Percentiles rank a stretch among this genome's conserved stretches.
These are phyloP conservation scores for Smittia sp. DNA, from an alignment of 2,888 invertebrate genomes.

Conservation along the genomic window DNA sequence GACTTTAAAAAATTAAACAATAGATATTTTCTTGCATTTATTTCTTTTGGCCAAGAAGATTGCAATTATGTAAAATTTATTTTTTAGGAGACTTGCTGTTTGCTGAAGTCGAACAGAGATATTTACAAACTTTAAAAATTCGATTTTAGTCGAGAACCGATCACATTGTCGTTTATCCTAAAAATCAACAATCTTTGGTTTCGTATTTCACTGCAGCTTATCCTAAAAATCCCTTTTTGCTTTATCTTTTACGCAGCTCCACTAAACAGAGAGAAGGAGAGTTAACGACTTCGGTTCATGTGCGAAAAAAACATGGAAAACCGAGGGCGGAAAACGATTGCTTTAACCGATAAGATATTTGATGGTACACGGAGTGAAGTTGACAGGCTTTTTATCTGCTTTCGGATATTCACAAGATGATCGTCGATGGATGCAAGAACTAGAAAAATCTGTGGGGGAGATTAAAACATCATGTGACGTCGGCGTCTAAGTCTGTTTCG, in stretches of 20 bases:
- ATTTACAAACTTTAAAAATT: too few relatives aligned
- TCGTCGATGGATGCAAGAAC: background rate
- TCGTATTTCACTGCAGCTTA: background rate
- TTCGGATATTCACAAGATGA: background rate
- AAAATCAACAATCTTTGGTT: slow-evolving; percentile 18
- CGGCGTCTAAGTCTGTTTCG: background rate
- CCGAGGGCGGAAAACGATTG: background rate
- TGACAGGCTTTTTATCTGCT: background rate
- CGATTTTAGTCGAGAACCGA: too few relatives aligned
- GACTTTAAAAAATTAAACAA: too few relatives aligned
- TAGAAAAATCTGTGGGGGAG: too few relatives aligned
- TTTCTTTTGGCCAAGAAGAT: too few relatives aligned
- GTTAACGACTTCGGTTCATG: too few relatives aligned
- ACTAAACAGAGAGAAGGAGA: too few relatives aligned
- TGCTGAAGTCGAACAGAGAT: too few relatives aligned
- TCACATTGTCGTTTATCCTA: slow-evolving; percentile 24
- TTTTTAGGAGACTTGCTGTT: too few relatives aligned
- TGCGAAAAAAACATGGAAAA: background rate
- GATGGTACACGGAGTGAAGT: background rate
- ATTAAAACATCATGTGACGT: background rate
- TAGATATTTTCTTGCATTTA: too few relatives aligned
- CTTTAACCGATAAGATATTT: background rate
- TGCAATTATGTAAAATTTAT: too few relatives aligned
- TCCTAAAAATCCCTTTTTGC: background rate
- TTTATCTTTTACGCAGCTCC: too few relatives aligned